phyloP scores from a whole-genome alignment of 2,797 vertebrate species.

The Sebastes vulpes region DNA sequence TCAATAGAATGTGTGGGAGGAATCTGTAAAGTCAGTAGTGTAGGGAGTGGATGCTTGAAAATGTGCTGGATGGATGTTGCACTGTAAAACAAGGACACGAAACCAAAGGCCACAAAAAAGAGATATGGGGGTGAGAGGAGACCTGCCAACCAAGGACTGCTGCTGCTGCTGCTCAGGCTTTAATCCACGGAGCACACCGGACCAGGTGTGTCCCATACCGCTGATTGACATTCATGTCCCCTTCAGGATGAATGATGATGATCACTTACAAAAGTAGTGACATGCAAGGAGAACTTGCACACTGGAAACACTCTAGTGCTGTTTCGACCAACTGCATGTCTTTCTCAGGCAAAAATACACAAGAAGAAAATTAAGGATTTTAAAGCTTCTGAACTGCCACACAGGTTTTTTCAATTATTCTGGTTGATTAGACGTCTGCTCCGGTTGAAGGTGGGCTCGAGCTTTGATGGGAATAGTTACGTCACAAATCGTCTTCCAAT shows the following conservation, averaged over 20 bases:
- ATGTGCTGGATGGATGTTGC: neutral
- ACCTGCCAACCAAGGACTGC: no score
- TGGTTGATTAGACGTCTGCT: neutral
- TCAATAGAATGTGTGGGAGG: no score
- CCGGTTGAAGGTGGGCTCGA: neutral
- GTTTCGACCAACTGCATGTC: neutral
- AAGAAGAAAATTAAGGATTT: neutral
- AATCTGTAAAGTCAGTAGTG: no score
- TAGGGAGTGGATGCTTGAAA: neutral
- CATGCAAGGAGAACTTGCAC: neutral
- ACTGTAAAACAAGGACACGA: neutral
- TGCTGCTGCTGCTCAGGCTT: no score
- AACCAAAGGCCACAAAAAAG: accelerated
- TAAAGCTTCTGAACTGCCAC: neutral
- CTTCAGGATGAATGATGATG: neutral
- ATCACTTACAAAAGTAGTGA: neutral
- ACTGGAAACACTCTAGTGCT: neutral
- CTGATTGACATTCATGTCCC: neutral
- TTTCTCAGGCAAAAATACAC: neutral
- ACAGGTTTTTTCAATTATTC: neutral
- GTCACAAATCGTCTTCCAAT: neutral
- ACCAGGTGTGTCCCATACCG: neutral
- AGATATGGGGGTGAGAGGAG: no score
- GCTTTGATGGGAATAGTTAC: neutral
- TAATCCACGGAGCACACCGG: neutral